Conservation (phyloP, 2,797 vertebrate species). For the Perodicticus potto region DNA sequence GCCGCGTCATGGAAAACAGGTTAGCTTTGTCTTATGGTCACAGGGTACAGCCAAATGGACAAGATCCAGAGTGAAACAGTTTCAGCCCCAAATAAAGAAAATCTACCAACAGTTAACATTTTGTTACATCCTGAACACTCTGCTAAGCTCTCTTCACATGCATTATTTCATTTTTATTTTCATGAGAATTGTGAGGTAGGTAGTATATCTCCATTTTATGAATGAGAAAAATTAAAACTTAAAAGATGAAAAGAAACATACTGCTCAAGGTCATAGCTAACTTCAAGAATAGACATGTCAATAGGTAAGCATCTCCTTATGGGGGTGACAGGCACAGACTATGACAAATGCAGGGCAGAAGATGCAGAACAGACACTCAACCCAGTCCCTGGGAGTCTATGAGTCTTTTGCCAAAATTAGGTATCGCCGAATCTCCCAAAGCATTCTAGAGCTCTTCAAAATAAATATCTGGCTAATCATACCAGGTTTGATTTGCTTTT, state of each 20-base stretch:
- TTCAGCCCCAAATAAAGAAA: not conserved
- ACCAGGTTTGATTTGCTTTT: not conserved
- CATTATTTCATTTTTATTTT: not conserved
- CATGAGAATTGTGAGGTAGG: not conserved
- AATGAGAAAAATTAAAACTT: not conserved
- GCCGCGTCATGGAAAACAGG: not conserved
- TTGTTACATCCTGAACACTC: not conserved
- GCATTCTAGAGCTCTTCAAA: not conserved
- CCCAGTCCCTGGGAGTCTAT: not conserved
- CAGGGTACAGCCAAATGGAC: not conserved
- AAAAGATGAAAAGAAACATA: not conserved
- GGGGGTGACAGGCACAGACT: fast-evolving
- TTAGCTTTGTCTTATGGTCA: not conserved
- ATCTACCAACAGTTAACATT: not conserved
- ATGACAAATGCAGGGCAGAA: not conserved
- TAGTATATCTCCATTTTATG: not conserved
- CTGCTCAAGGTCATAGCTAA: not conserved
- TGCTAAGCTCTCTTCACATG: not conserved
- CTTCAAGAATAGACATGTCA: no score
- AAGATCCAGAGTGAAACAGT: not conserved
- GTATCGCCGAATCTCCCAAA: not conserved
- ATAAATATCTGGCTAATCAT: not conserved
- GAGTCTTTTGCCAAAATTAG: not conserved
- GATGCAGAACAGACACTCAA: not conserved
- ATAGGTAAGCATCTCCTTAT: not conserved